Evolutionary conservation across 2,888 invertebrate genomes (phyloP), one percentile per base, ranked within the genome.

Genomic region (Acrobasis suavella): DNA sequence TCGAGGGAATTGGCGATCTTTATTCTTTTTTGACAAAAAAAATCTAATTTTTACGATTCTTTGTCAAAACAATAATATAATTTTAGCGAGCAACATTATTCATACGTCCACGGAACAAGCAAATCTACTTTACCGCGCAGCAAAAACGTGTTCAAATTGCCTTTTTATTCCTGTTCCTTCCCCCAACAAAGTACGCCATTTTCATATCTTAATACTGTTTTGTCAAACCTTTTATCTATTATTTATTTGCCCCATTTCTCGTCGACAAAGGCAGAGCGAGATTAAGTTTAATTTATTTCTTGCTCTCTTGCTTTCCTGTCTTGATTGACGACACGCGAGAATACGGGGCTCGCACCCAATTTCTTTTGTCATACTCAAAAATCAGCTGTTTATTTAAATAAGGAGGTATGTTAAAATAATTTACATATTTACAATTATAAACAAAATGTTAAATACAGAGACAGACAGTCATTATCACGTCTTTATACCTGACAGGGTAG

Each of bases 231-330:
- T 56, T 56, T 56, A 42, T 56, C 56, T 56, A 17, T 56, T 56
- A 56, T 56, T 56, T 56, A 56, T 56, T 56, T 56, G 56, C 6
- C 17, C 42, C 56, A 42, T 56, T 56, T 56, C 42, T 56, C 22
- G 42, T n/a, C 22, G 56, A 56, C 56, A 56, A 56, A 56, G 56
- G 46, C 56, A 17, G 17, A 52, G 55, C 8, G 8, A 56, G 42
- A 56, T 56, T 56, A 56, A 56, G 56, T 56, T 56, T 56, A 56
- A 56, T 56, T 56, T 56, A 56, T 56, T 46, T 42, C 42, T 17
- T 56, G 42, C 56, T 56, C 46, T 42, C 56, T 42, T 42, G 42
- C 3, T 22, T 56, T n/a, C n/a, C n/a, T n/a, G n/a, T n/a, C n/a
- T 56, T 56, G 56, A 56, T 56, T 56, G 56, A 56, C 46, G 56